Percentiles rank a stretch among this genome's conserved stretches.
These are phyloP conservation scores for Dilophus febrilis DNA, from an alignment of 2,888 invertebrate genomes.

Conservation along the genomic window DNA sequence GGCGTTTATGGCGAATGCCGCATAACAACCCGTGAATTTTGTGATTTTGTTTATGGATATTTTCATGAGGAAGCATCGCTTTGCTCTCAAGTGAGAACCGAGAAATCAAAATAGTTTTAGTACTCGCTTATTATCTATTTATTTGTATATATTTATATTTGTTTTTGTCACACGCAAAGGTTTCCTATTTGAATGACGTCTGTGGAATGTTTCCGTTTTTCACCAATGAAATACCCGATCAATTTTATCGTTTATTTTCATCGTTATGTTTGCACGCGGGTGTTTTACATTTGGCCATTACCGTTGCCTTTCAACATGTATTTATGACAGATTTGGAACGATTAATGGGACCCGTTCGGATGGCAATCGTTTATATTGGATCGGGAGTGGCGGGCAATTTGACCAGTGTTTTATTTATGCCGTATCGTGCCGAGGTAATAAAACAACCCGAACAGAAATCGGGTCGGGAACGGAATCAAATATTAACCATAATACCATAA, in stretches of 20 bases:
- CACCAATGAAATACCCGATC: slow-evolving; percentile 83
- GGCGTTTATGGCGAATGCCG: slow-evolving; percentile 88
- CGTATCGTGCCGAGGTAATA: slow-evolving; percentile 94
- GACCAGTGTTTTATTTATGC: slow-evolving; percentile 92
- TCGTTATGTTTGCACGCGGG: slow-evolving; percentile 96
- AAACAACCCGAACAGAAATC: not conserved
- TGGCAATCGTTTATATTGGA: slow-evolving; percentile 84
- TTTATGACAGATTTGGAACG: slow-evolving; percentile 94
- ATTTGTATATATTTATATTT: slow-evolving; percentile 2
- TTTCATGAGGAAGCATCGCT: slow-evolving; percentile 93
- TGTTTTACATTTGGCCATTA: slow-evolving; percentile 72
- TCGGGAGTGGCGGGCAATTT: slow-evolving; percentile 93
- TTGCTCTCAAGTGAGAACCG: slow-evolving; percentile 78
- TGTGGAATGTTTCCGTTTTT: slow-evolving; percentile 96
- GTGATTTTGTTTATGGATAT: slow-evolving; percentile 85
- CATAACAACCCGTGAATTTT: slow-evolving; percentile 88
- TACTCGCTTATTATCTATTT: too few relatives aligned
- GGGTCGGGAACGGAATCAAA: not conserved
- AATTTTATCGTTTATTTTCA: slow-evolving; percentile 91
- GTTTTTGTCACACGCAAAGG: slow-evolving; percentile 45
- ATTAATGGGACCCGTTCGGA: slow-evolving; percentile 81
- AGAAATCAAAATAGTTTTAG: not conserved
- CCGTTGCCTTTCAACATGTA: slow-evolving; percentile 79
- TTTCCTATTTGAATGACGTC: slow-evolving; percentile 86
- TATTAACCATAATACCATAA: not conserved